phyloP scores from a whole-genome alignment of 2,797 vertebrate genomes.

The Pangasius mekongensis region DNA sequence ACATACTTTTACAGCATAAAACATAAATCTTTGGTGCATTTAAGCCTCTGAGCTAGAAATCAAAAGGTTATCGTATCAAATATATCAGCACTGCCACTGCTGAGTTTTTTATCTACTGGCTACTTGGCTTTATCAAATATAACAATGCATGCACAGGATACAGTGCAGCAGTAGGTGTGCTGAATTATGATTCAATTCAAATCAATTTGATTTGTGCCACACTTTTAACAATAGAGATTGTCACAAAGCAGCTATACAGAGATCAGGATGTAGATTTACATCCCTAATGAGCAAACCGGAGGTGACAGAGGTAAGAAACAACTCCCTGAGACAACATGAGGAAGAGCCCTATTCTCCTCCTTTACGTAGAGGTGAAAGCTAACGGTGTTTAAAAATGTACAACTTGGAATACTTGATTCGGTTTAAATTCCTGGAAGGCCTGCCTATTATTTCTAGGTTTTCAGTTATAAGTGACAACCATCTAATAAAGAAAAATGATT shows the following conservation, averaged over 20 bases:
- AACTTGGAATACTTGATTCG: neutral
- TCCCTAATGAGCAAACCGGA: neutral
- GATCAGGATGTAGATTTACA: neutral
- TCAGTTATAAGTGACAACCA: neutral
- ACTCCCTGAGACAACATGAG: neutral
- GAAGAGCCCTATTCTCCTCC: neutral
- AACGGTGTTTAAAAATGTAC: neutral
- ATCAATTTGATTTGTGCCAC: neutral
- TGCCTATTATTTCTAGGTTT: neutral
- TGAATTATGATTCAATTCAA: neutral
- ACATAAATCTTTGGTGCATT: neutral
- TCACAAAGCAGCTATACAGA: neutral
- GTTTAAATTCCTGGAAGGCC: neutral
- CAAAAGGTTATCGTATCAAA: neutral
- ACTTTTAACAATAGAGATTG: neutral
- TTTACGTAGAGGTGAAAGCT: neutral
- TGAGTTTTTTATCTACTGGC: neutral
- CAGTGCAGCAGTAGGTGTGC: neutral
- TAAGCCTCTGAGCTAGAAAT: neutral
- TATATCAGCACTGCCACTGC: neutral
- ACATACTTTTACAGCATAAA: no score
- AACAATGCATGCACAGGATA: no score
- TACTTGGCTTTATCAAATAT: neutral
- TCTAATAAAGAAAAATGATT: neutral
- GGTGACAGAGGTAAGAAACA: neutral